Conservation (phyloP, 2,797 vertebrate species). For the Apodemus agrarius region DNA sequence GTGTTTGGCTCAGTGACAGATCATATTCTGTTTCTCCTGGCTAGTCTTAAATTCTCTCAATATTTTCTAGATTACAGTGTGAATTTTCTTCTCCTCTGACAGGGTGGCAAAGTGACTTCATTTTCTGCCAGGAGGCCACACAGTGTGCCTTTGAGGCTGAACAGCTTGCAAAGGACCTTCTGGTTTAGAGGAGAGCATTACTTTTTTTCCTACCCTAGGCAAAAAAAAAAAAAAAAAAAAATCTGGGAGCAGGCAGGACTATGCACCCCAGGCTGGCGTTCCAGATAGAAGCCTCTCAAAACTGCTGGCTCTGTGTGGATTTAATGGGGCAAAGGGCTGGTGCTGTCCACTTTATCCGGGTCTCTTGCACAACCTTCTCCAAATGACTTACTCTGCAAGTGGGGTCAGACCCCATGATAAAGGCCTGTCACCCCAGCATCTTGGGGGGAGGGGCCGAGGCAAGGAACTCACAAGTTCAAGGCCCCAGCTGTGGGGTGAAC, state of each 20-base stretch:
- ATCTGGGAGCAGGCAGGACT: not conserved
- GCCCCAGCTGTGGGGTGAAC: not conserved
- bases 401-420: not conserved
- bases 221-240: not conserved
- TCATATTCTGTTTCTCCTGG: not conserved
- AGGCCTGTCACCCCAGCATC: not conserved
- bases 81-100: slow-evolving; percentile 35
- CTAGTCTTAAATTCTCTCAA: slow-evolving; percentile 33
- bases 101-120: not conserved
- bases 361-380: not conserved
- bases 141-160: not conserved
- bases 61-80: slow-evolving; percentile 48
- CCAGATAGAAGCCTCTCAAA: not conserved
- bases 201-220: not conserved
- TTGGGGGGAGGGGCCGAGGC: not conserved
- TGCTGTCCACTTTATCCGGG: not conserved
- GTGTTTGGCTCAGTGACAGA: not conserved
- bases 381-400: slow-evolving; percentile 42
- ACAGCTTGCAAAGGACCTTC: not conserved
- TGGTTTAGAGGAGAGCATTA: not conserved
- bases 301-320: not conserved
- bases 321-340: not conserved
- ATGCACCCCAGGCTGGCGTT: not conserved
- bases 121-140: not conserved
- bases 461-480: not conserved